Base-by-base conservation (phyloP, 2,797 vertebrate genomes). In the Acanthurus tractus region DNA sequence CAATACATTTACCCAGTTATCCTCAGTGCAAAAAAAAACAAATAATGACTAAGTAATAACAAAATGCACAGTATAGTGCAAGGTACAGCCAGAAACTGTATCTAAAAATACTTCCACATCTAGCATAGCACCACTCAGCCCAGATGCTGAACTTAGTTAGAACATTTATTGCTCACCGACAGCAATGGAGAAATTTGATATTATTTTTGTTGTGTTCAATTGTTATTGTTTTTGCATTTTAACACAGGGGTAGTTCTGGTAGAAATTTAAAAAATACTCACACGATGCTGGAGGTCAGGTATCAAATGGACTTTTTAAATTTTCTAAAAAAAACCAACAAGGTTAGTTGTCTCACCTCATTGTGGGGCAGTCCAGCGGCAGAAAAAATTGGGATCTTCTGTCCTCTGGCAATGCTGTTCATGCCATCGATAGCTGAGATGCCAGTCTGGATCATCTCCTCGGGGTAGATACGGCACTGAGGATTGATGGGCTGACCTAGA, bases 361-460 rank as follows among this genome's bases (percentile, higher is more conserved):
- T 98, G 92, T 98, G 97, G 14, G 97, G 97, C 55, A 98, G 90
- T 25, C 97, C 97, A 64, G 97, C 97, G 81, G 97, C 97, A 79
- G 97, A 98, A 87, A 98, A 97, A 54, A 98, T 97, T n/a, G 97
- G 97, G 56, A 98, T 98, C 81, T 98, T 98, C 94, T 98, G 97
- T 0, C 97, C 97, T 73, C 97, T 94, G 78, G 97, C 97, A 77
- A 98, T 98, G 55, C 97, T 98, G 93, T 98, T 98, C 97, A 98
- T 98, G 56, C 96, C 97, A 57, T 98, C 97, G 3, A 98, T 98
- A 58, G 97, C 97, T 6, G 97, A 98, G 83, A 98, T 97, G 6
- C 97, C 97, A 0, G 97, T 98, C 89, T 98, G 97, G 88, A 98
- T 98, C 97, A 98, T 98, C 65, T 98, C 97, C 87, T 98, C 97